A percentile compares a stretch with the other conserved stretches of the same genome.
phyloP scores from a whole-genome alignment of 2,113 vertebrate genomes.

The Rhea pennata region DNA sequence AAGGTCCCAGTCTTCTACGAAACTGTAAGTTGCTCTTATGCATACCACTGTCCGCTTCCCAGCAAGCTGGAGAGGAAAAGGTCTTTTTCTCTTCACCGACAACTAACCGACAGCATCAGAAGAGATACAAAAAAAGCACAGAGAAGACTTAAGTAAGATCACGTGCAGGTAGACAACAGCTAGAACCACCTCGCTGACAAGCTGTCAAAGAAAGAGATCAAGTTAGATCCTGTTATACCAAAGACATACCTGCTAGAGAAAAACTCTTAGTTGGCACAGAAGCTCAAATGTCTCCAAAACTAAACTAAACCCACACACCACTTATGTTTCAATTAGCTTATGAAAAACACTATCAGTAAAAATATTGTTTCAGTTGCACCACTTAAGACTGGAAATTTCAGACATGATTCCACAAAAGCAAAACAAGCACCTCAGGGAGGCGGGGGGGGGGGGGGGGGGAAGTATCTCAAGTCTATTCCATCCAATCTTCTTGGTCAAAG shows the following conservation, averaged over 20 bases:
- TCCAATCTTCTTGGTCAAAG: not conserved
- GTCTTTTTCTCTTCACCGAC: not conserved
- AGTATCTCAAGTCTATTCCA: not conserved
- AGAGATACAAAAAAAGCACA: not conserved
- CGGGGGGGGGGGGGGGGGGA: no score
- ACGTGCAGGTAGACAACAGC: not conserved
- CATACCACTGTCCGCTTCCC: not conserved
- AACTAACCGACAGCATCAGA: fast-evolving
- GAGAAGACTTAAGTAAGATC: not conserved
- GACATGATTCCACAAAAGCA: not conserved
- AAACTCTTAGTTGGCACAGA: not conserved
- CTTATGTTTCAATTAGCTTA: not conserved
- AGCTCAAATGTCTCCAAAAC: not conserved
- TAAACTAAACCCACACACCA: not conserved
- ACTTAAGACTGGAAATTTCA: not conserved
- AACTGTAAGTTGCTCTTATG: not conserved
- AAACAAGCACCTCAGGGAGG: fast-evolving
- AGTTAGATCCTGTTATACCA: not conserved
- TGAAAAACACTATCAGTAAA: not conserved
- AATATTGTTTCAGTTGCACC: not conserved
- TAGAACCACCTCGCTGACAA: not conserved
- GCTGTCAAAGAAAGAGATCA: not conserved
- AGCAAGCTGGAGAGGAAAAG: not conserved
- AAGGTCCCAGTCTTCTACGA: not conserved
- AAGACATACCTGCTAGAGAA: not conserved